Evolutionary conservation across 2,888 invertebrate species (phyloP).

Genomic region (Tromatobia lineatoria): DNA sequence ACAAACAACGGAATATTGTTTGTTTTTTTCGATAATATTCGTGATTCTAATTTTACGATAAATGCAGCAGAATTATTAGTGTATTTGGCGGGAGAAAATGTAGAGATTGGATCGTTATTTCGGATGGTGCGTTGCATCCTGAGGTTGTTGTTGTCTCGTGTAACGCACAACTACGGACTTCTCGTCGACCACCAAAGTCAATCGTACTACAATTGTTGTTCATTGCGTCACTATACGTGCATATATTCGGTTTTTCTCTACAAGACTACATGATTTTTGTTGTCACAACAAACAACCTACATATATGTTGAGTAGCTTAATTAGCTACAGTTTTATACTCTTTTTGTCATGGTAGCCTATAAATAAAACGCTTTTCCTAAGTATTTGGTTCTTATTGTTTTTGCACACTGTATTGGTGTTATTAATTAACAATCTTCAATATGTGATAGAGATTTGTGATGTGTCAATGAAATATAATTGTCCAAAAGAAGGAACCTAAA

Average conservation of each 20-base stretch:
- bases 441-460: no score
- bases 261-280: background rate
- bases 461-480: no score
- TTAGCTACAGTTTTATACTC: background rate
- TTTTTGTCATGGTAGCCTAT: background rate
- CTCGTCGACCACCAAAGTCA: background rate
- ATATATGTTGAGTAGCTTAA: background rate
- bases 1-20: background rate
- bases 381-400: background rate
- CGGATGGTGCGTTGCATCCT: no score
- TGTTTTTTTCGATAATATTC: background rate
- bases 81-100: slow-evolving; percentile 8
- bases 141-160: background rate
- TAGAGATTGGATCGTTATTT: slow-evolving; percentile 7
- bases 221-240: background rate
- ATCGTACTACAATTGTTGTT: background rate
- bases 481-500: no score
- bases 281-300: background rate
- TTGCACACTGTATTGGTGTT: background rate
- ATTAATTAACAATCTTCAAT: no score
- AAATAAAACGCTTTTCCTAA: background rate
- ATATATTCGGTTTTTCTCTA: background rate
- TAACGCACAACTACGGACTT: background rate
- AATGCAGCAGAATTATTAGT: background rate
- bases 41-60: background rate